Evolutionary conservation across 1,140 invertebrate species (phyloP), one percentile per base, ranked within the genome.

Genomic region (Goniozus legneri): DNA sequence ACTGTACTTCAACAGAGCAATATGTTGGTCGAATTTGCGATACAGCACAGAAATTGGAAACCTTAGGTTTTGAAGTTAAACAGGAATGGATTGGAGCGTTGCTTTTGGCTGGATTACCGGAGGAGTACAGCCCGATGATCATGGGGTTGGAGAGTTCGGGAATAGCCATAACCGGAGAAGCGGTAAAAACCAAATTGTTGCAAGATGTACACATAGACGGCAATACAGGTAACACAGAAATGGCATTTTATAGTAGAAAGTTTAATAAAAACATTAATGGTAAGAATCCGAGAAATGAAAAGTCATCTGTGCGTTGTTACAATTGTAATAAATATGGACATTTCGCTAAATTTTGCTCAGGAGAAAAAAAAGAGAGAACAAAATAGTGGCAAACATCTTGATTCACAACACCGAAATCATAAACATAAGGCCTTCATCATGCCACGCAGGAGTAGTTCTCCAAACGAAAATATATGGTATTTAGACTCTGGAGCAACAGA

Each of bases 61-160:
- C 12, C 8, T 7, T 44, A 46, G 48, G 48, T 7, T 65, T 68
- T 30, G 15, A 57, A 20, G 57, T 73, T 12, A 49, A 52, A 37
- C 61, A 69, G 18, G 63, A 69, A 45, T 69, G 65, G 58, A 31
- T 68, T 19, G 64, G 71, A 22, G 63, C 62, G 3, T 38, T 70
- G 2, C 52, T 74, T 47, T 38, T 76, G 15, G 58, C 62, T n/a
- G 67, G 66, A 8, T 47, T 75, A 39, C 64, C 66, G 1, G 64
- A 71, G 12, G 46, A 60, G n/a, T 73, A 67, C 54, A 58, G 62
- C 34, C 65, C 71, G 0, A 74, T 75, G 70, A 75, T 74, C 13
- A 75, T 73, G 65, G 65, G 52, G 2, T 39, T 73, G 15, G 65
- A 75, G 40, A 59, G 53, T 41, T 67, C 60, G 3, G 60, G 62